Evolutionary conservation across 2,113 vertebrate species (phyloP), one percentile per base, ranked within the genome.

Genomic region (Gymnogyps californianus): DNA sequence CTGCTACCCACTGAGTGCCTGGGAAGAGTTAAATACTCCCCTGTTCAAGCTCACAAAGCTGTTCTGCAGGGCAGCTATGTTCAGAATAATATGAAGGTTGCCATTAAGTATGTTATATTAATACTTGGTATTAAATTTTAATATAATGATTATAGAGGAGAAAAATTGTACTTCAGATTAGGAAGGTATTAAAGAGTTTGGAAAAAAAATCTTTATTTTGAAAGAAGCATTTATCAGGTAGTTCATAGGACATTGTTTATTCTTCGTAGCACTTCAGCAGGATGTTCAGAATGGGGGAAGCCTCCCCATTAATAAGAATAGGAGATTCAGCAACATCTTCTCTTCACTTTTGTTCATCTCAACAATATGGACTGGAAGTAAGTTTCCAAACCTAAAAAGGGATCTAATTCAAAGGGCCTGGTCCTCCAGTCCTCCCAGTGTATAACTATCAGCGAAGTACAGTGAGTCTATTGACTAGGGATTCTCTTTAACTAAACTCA

Each of bases 41-140:
- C 51, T 64, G 15, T n/a, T 52, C 3, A 18, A 91, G 89, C 76
- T 58, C 72, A 55, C 1, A 1, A 6, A 85, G n/a, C 38, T 78
- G 78, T 49, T 44, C 42, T 5, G 31, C 59, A 87, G 11, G 7
- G 16, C 57, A 83, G 36, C 54, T 57, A 44, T 2, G 1, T 57
- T 42, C 88, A 86, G 86, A 32, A 91, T 86, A 91, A 77, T 38
- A 54, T 3, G 4, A 66, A 55, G 52, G 62, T 85, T 94, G 71
- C 79, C 83, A 96, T 95, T 89, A 96, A 85, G 52, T 83, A 95
- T 85, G 89, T 96, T 96, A 93, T 83, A 98, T 96, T 98, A 98
- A 97, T 95, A 82, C 13, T 49, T 36, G 70, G 49, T 59, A 97
- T 98, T 97, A 98, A 98, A 98, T 72, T 98, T 98, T 98, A 98